Evolutionary conservation across 2,797 vertebrate species (phyloP), one percentile per base, ranked within the genome.

Genomic region (Sylvilagus floridanus): DNA sequence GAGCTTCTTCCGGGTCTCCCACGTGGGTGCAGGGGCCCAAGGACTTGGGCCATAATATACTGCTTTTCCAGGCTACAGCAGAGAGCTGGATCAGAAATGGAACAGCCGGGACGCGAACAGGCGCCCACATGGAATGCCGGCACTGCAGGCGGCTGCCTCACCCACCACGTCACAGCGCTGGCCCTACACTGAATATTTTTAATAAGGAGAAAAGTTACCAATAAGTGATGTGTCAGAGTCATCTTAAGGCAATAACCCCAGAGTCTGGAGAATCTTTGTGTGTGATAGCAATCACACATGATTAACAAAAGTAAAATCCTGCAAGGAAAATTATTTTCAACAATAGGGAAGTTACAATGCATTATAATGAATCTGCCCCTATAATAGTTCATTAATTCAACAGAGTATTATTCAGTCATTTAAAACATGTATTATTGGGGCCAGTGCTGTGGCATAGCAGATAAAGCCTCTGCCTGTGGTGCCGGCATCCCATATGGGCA

Each of bases 321-420:
- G 2, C 50, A 87, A 89, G 50, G 2, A 93, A 94, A 87, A 4
- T 7, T 14, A 10, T 72, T 32, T 86, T 78, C 21, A 85, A 19
- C 52, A 71, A 90, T 3, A 81, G 12, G 19, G 37, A 92, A 60
- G 71, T 19, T 63, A 75, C 28, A 50, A 66, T 47, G 54, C 76
- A 60, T 42, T 57, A 60, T 12, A 22, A n/a, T 65, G 8, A 28
- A 60, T 81, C 42, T 75, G 24, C 12, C 11, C 35, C 19, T 35
- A 26, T 73, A 84, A 37, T 0, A 73, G 28, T 66, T 17, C 68
- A 6, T 60, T 84, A 71, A 81, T 24, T 77, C 78, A 87, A 32
- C 42, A 54, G 52, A 81, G 54, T 91, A 82, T 87, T 86, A 79
- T 26, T 75, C 4, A 42, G 35, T 94, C 28, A 78, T 84, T 94